Evolutionary conservation across 2,888 invertebrate species (phyloP), one percentile per base, ranked within the genome.

Genomic region (Anodontia alba): DNA sequence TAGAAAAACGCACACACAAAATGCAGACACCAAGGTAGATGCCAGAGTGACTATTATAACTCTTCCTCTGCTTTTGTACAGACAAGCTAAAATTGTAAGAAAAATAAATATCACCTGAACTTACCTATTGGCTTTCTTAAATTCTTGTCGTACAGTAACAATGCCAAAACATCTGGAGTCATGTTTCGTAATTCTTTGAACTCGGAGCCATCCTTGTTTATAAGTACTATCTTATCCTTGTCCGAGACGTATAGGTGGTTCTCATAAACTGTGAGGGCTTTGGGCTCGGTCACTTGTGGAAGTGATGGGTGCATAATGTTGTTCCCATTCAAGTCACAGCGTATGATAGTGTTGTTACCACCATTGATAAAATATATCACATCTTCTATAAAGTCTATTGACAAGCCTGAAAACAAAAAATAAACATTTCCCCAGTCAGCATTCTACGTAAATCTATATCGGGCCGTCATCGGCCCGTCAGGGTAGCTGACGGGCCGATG

Each of bases 321-420:
- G 0, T 38, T 26, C 0, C 89, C 89, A 69, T 89, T 75, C 29
- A 85, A 71, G 78, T 86, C 78, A 73, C 90, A 91, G 33, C 73
- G 80, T 38, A 81, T 83, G 54, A 91, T 85, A 10, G 81, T 81
- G n/a, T 84, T 78, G 31, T 84, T 81, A 66, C 95, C 95, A 15
- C 90, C 93, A 90, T 96, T 96, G 1, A 96, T 96, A 96, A 97
- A 98, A 95, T 97, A 98, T 76, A 98, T 94, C 1, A 96, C 95
- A 82, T 96, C 94, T 0, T 94, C 93, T 33, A 95, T 95, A 78
- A 95, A 94, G 93, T 97, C 97, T 91, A 96, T 94, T 20, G 95
- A 95, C 89, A 97, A 92, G 92, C 96, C 96, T 96, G 95, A 31
- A 87, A 86, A 74, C 15, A 49, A 70, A 62, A 66, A 36, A 62